Conservation (phyloP, 2,113 vertebrate species). For the Coptodon bakossiorum region DNA sequence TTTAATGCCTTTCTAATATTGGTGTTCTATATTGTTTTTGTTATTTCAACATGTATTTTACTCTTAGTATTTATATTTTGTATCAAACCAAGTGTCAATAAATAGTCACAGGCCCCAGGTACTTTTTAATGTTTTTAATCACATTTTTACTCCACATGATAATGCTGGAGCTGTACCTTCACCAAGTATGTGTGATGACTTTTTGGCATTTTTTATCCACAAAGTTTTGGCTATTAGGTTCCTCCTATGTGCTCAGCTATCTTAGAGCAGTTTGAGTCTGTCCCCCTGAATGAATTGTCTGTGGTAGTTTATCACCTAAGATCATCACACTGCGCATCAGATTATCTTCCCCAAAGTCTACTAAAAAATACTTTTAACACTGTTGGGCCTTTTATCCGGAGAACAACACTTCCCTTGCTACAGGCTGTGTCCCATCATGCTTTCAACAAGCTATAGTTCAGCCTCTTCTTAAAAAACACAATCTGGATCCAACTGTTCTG, state of each 20-base stretch:
- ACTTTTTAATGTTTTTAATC: background rate
- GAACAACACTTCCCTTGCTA: background rate
- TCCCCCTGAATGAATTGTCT: background rate
- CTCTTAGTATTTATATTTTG: background rate
- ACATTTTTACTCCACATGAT: background rate
- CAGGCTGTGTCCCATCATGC: background rate
- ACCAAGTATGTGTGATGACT: background rate
- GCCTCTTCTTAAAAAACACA: background rate
- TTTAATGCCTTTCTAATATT: background rate
- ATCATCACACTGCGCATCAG: background rate
- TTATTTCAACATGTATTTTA: background rate
- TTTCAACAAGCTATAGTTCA: background rate
- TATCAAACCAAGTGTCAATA: rapidly evolving
- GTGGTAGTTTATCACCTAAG: background rate
- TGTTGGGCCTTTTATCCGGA: background rate
- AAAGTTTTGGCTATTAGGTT: background rate
- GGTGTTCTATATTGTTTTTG: background rate
- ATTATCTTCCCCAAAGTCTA: background rate
- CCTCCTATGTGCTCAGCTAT: background rate
- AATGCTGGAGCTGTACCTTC: background rate
- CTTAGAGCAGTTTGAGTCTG: background rate
- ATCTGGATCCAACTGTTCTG: background rate
- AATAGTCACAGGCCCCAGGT: background rate
- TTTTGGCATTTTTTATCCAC: background rate
- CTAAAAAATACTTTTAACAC: background rate